Evolutionary conservation across 2,113 vertebrate genomes (phyloP), one percentile per base, ranked within the genome.

Genomic region (Lagopus muta): DNA sequence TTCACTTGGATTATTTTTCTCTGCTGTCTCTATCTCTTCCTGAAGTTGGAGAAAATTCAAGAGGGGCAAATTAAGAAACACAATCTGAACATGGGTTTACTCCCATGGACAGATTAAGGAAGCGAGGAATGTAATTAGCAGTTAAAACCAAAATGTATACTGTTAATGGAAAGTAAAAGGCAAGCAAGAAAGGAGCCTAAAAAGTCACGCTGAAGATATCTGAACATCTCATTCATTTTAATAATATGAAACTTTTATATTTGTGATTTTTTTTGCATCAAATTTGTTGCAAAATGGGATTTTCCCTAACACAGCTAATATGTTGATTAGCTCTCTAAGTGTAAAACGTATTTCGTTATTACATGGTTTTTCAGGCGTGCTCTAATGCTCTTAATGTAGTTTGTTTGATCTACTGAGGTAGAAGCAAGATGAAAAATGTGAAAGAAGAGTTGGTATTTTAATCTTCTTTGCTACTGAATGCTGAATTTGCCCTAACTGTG

Each of bases 341-440:
- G 21, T 24, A 86, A 88, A 78, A 54, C 40, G 1, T 11, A n/a
- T 79, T 93, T 86, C 67, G 88, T 72, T 86, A 18, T 36, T 82
- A 62, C 77, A 24, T 89, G 52, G 42, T 73, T 90, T 96, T 76
- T 92, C 86, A 58, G 82, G 87, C 48, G 32, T 92, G 80, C 87
- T 92, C 54, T 58, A 71, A 24, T 61, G 66, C 66, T 92, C 74
- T 82, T 91, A 28, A 77, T 75, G 82, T 61, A 45, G 82, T 62
- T 88, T 72, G 75, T 96, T 95, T 97, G 94, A 96, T 96, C 82
- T 90, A 16, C 28, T 55, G 82, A 93, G 30, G 73, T 92, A 83
- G 92, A 93, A 93, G 67, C 66, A 78, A 82, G 72, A 62, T 52
- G 84, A 91, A 95, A 94, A 90, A 91, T 36, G 76, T 0, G 3